Conservation (phyloP, 2,888 invertebrate genomes). For the Eustalomyia histrio region DNA sequence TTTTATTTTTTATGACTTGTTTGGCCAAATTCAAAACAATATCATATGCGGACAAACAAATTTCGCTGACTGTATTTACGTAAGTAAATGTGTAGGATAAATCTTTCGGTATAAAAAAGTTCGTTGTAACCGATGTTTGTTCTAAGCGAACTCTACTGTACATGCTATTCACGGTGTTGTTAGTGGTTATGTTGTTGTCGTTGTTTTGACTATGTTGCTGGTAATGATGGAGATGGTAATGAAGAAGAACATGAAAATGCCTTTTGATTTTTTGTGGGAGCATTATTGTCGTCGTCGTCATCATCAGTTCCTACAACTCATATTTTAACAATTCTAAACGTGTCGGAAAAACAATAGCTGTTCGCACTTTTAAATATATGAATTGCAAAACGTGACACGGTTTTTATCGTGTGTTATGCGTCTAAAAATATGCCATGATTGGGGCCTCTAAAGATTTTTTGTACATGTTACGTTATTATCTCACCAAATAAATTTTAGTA, state of each 20-base stretch:
- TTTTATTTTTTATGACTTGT: no score
- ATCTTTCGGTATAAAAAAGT: no score
- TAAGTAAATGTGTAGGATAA: no score
- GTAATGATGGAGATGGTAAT: slow-evolving; percentile 27
- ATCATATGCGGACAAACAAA: no score
- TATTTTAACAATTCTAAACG: slow-evolving; percentile 78
- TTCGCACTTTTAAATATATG: slow-evolving; percentile 76
- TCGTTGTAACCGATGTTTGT: no score
- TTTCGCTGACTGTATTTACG: no score
- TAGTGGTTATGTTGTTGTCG: not conserved
- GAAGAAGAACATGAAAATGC: slow-evolving; percentile 48
- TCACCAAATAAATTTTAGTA: slow-evolving; percentile 16
- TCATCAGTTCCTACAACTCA: slow-evolving; percentile 71
- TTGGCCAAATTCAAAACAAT: no score
- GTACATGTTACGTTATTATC: slow-evolving; percentile 38
- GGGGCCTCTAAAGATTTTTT: slow-evolving; percentile 25
- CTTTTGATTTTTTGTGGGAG: slow-evolving; percentile 58
- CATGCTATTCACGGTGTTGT: slow-evolving; percentile 32
- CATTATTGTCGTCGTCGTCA: slow-evolving; percentile 44
- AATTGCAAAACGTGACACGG: slow-evolving; percentile 80
- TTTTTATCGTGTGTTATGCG: slow-evolving; percentile 78
- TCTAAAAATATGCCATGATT: slow-evolving; percentile 73
- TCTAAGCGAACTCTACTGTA: no score
- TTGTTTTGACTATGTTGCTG: slow-evolving; percentile 3
- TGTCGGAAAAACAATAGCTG: slow-evolving; percentile 71